phyloP scores from a whole-genome alignment of 2,888 invertebrate species.

The Drosophila buzzatii region DNA sequence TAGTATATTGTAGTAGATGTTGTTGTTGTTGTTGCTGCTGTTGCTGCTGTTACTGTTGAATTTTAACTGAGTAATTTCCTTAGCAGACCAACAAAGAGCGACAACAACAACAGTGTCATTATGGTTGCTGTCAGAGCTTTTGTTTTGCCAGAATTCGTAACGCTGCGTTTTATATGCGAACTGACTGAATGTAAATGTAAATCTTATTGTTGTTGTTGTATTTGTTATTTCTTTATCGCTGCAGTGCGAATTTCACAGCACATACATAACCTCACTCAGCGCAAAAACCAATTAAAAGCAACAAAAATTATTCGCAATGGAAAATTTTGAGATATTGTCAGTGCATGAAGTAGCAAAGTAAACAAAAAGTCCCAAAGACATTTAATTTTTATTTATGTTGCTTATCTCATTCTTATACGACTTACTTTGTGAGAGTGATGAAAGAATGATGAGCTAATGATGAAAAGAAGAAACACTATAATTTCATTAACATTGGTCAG shows the following conservation, averaged over 20 bases:
- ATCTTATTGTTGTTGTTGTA: slow-evolving; percentile 11
- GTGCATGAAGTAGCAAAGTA: neutral
- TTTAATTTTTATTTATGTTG: neutral
- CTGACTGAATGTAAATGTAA: slow-evolving; percentile 19
- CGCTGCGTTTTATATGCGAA: slow-evolving; percentile 43
- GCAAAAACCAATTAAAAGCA: neutral
- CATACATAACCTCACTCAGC: slow-evolving; percentile 9
- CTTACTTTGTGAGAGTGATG: neutral
- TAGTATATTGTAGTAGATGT: slow-evolving; percentile 35
- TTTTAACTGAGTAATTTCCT: slow-evolving; percentile 72
- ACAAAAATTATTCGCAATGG: slow-evolving; percentile 6
- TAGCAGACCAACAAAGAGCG: slow-evolving; percentile 41
- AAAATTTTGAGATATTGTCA: slow-evolving; percentile 24
- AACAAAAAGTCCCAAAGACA: neutral
- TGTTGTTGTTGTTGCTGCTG: slow-evolving; percentile 18
- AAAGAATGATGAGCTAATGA: too few relatives aligned
- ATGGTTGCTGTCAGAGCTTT: slow-evolving; percentile 57
- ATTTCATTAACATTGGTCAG: too few relatives aligned
- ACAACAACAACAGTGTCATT: slow-evolving; percentile 42
- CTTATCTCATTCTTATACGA: neutral
- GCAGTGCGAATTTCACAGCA: slow-evolving; percentile 43
- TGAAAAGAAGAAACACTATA: too few relatives aligned
- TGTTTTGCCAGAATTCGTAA: slow-evolving; percentile 55
- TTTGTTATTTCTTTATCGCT: slow-evolving; percentile 19
- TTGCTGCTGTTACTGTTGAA: slow-evolving; percentile 20